Percentiles rank a stretch among this genome's conserved stretches.
Conservation (phyloP, 1,140 invertebrate species). For the Triops cancriformis region DNA sequence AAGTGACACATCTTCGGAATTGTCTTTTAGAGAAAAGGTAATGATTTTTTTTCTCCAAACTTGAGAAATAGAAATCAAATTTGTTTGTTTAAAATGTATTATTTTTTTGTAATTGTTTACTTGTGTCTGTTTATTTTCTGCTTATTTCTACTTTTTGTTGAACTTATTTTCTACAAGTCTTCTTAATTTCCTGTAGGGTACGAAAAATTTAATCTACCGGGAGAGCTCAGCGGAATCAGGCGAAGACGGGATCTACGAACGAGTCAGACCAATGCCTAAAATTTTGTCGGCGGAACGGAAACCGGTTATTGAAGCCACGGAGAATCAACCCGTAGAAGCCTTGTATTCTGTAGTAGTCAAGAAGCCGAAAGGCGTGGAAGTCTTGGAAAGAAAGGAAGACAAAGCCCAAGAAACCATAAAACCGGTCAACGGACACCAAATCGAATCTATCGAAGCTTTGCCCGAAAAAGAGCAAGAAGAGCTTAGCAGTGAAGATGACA, state of each 20-base stretch:
- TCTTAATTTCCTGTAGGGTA: not conserved
- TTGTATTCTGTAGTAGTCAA: slow-evolving; percentile 24
- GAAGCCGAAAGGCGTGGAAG: not conserved
- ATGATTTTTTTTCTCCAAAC: not conserved
- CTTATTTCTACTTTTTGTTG: not conserved
- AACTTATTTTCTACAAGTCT: not conserved
- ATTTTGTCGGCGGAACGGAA: not conserved
- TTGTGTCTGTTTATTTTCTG: not conserved
- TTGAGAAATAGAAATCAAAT: no score
- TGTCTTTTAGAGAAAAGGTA: not conserved
- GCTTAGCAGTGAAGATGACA: not conserved
- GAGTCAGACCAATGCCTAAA: not conserved
- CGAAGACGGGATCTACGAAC: not conserved
- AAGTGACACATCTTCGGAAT: not conserved
- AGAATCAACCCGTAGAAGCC: not conserved
- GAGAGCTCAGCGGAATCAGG: not conserved
- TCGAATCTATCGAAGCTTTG: slow-evolving; percentile 13
- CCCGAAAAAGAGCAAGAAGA: slow-evolving; percentile 17
- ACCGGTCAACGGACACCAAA: not conserved
- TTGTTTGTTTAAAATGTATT: no score
- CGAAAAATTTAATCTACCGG: not conserved
- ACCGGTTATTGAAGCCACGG: not conserved
- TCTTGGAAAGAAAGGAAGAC: slow-evolving; percentile 9
- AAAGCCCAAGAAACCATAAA: not conserved
- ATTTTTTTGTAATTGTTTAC: not conserved